Conservation (phyloP, 2,797 vertebrate species). For the Prunella strophiata region DNA sequence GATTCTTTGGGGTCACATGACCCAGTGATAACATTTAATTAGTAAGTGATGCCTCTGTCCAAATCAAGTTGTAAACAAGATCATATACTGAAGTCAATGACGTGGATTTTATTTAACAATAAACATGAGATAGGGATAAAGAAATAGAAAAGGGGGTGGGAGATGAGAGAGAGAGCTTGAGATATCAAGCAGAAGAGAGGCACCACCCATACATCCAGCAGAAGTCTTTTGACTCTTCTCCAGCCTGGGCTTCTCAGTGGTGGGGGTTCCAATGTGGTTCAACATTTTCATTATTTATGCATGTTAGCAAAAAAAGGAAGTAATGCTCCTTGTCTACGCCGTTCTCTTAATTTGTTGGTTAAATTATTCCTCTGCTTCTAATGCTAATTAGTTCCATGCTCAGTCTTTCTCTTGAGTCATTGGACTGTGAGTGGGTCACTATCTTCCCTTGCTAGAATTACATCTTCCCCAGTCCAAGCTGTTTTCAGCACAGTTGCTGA, state of each 20-base stretch:
- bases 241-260: background rate
- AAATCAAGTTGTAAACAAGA: background rate
- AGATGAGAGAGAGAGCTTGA: rapidly evolving
- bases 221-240: background rate
- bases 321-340: rapidly evolving
- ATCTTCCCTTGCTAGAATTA: background rate
- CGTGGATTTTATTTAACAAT: background rate
- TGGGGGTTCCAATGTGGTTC: too few relatives aligned
- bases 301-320: background rate
- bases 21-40: background rate
- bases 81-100: background rate
- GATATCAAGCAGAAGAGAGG: background rate
- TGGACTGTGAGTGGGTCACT: too few relatives aligned
- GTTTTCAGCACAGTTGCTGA: background rate
- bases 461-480: background rate
- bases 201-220: too few relatives aligned
- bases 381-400: background rate
- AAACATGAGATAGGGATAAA: background rate
- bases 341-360: background rate
- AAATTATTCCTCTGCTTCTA: background rate
- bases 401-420: background rate
- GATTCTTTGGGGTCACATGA: background rate
- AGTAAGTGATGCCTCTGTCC: background rate
- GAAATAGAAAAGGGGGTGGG: background rate
- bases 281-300: background rate